Percentiles rank a stretch among this genome's conserved stretches.
phyloP scores from a whole-genome alignment of 2,797 vertebrate species.

The Galago senegalensis region DNA sequence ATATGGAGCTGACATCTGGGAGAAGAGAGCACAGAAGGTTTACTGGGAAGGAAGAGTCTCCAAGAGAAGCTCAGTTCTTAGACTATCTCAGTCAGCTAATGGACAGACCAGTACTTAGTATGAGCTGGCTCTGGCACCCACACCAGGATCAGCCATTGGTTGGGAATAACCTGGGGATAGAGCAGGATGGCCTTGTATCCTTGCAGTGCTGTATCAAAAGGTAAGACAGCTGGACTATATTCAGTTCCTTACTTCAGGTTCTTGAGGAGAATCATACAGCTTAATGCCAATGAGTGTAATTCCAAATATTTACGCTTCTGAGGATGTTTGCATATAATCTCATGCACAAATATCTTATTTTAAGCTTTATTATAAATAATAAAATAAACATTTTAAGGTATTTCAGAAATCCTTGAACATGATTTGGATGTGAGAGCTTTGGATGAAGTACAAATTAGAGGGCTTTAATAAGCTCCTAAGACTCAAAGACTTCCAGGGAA shows the following conservation, averaged over 20 bases:
- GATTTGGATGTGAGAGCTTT: background rate
- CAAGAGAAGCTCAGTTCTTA: background rate
- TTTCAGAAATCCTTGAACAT: slow-evolving; percentile 27
- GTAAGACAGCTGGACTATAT: no score
- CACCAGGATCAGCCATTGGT: background rate
- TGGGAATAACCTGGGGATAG: background rate
- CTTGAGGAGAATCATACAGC: background rate
- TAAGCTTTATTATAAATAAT: background rate
- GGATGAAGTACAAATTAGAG: background rate
- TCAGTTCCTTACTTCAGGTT: background rate
- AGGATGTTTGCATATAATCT: background rate
- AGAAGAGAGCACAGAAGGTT: background rate
- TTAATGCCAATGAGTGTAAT: background rate
- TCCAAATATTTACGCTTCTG: background rate
- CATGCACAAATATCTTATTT: background rate
- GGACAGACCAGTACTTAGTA: background rate
- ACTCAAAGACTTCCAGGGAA: background rate
- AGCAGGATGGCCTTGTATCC: background rate
- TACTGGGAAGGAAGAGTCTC: background rate
- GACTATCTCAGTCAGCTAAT: background rate
- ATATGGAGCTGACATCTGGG: background rate
- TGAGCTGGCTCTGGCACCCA: background rate
- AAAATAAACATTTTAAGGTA: background rate
- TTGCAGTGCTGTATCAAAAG: background rate
- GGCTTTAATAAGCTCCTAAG: background rate